Evolutionary conservation across 1,140 invertebrate genomes (phyloP), one percentile per base, ranked within the genome.

Genomic region (Neodiprion fabricii): DNA sequence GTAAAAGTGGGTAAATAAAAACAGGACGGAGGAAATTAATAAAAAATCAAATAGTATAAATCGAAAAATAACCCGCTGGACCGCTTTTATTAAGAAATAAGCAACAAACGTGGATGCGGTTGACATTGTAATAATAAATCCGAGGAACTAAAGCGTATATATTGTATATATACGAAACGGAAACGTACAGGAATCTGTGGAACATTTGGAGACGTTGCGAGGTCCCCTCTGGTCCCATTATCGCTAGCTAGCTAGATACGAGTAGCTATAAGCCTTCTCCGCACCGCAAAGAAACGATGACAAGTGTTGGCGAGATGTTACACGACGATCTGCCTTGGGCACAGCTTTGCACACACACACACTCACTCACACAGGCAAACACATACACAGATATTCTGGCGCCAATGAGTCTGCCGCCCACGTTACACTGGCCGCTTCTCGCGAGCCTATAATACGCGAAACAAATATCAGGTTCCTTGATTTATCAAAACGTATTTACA

Each of bases 181-280:
- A 61, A 61, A 61, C 53, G 53, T 61, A 61, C 53, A 12, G 53
- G 53, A 61, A 61, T 61, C 53, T 61, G n/a, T 61, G 53, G 53
- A 61, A 61, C 9, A 61, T 61, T 61, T 61, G 53, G 53, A 17
- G 53, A 61, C 53, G 53, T 61, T 14, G 53, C n/a, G 11, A 61
- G 5, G 53, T 17, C 53, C 53, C 53, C 53, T 17, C 11, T 61
- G 5, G 0, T 17, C 53, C 53, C 11, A 17, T 14, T 17, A 61
- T 12, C 11, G 53, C n/a, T 17, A 9, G 53, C 11, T 61, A 9
- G 53, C 53, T 61, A 61, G 28, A 40, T 40, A 40, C 28, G 28
- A 61, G 53, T 11, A 61, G 9, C 53, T 61, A 21, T 21, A 40
- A 40, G 28, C 28, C 28, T 40, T 40, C 28, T 40, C 28, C 28